Evolutionary conservation across 30 jellyfish, hydroid and myxozoan genomes (phyloP).

Genomic region (Nemopilema nomurai): DNA sequence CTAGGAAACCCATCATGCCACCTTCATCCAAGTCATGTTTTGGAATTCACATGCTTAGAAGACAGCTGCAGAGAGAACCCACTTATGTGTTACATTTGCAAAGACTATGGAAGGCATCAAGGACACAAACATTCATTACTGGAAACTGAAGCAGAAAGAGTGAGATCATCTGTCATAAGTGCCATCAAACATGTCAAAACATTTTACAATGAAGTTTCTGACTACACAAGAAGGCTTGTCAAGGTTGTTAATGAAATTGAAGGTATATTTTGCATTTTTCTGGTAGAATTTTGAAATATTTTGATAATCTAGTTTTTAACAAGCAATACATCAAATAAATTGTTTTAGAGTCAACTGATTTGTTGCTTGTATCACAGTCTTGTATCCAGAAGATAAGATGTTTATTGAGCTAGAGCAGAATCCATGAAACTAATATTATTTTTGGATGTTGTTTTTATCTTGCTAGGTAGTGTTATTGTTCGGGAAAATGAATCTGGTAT

Average conservation of each 20-base stretch:
- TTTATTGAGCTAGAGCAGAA: background rate
- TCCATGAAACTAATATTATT: background rate
- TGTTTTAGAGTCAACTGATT: too few relatives aligned
- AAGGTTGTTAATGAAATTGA: conserved; percentile 85
- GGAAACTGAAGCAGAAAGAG: conserved; percentile 91
- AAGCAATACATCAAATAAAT: background rate
- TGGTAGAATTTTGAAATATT: background rate
- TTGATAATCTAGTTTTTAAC: background rate
- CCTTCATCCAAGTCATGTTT: conserved; percentile 85
- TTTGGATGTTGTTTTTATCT: background rate
- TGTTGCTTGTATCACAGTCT: too few relatives aligned
- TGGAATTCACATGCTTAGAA: conserved; percentile 96
- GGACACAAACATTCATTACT: conserved; percentile 95
- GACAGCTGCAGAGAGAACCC: conserved; percentile 85
- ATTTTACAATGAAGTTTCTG: conserved; percentile 86
- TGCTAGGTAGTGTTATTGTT: conserved; percentile 55
- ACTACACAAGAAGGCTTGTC: conserved; percentile 72
- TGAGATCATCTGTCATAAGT: conserved; percentile 74
- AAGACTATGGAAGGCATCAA: conserved; percentile 94
- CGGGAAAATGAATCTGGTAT: conserved; percentile 61
- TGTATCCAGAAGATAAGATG: too few relatives aligned
- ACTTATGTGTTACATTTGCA: conserved; percentile 93
- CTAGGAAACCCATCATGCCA: conserved; percentile 90
- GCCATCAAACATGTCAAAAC: conserved; percentile 90
- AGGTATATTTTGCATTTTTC: conserved; percentile 50